Base-by-base conservation (phyloP, 2,888 invertebrate genomes). In the Tipula unca region DNA sequence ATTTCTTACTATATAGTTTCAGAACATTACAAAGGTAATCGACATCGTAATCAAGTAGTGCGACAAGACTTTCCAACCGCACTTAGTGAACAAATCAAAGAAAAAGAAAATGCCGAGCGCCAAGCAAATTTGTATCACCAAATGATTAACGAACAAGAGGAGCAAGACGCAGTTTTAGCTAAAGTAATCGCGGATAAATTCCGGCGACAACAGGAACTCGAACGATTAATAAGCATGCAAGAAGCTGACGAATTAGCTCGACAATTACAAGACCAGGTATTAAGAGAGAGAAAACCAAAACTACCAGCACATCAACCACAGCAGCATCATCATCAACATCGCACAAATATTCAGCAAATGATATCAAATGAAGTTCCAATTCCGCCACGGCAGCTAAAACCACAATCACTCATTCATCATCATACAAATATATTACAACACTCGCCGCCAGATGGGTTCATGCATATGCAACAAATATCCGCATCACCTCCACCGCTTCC, bases 1-100 rank as follows among this genome's bases (percentile, higher is more conserved):
- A 32, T 32, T 48, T 14, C n/a, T 83, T 17, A 83, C 0, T 32
- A n/a, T 82, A n/a, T 89, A 95, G 95, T 95, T 89, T 93, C 93
- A 87, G 94, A 95, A 88, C 96, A 96, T 90, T 94, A 95, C 88
- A 94, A 94, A 85, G 94, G 95, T 86, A 96, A 96, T 91, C 93
- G 94, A 87, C 93, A 92, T 86, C 92, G 95, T 86, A 95, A 96
- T 91, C 94, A 95, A 3, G 93, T 95, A 86, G 95, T 96, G 5
- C 92, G 96, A 69, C 94, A 95, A 89, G 96, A 96, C 90, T 93
- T 95, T 88, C 96, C 96, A 4, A 93, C 93, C 88, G 96, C 96
- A 0, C 92, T 93, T 87, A 93, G 94, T 87, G 95, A 96, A 88
- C 96, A 96, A 90, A 91, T 92, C 85, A 92, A 93, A 88, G 95